Evolutionary conservation across 2,113 vertebrate species (phyloP).

Genomic region (Tenebrosternarchus preto): DNA sequence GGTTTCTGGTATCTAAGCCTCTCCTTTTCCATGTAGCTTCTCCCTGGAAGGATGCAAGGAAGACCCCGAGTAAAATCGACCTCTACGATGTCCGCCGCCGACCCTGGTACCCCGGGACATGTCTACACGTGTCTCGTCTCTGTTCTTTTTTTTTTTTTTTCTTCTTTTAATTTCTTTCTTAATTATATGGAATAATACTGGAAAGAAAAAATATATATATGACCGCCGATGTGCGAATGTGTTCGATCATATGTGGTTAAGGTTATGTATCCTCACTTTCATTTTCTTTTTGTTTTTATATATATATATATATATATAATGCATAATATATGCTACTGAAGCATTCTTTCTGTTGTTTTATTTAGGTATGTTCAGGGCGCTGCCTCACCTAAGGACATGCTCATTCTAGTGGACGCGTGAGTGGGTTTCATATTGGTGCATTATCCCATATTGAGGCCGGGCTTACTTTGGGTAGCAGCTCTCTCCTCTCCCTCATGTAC

Average conservation of each 20-base stretch:
- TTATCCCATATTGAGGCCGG: slow-evolving; percentile 12
- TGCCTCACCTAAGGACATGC: slow-evolving; percentile 98
- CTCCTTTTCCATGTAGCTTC: slow-evolving; percentile 76
- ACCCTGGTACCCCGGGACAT: slow-evolving; percentile 83
- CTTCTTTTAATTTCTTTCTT: too few relatives aligned
- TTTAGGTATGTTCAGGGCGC: slow-evolving; percentile 97
- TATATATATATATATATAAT: neutral
- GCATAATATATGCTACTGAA: neutral
- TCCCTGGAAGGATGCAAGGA: slow-evolving; percentile 93
- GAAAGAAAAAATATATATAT: slow-evolving; percentile 9
- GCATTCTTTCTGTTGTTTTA: slow-evolving; percentile 32
- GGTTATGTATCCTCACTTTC: too few relatives aligned
- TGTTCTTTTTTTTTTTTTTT: neutral
- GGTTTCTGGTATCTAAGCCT: neutral
- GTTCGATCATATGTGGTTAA: too few relatives aligned
- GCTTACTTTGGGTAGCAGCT: neutral
- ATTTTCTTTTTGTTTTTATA: slow-evolving; percentile 17
- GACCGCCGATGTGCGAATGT: too few relatives aligned
- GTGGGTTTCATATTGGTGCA: slow-evolving; percentile 67
- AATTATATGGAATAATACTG: neutral
- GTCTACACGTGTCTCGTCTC: neutral
- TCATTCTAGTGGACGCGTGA: slow-evolving; percentile 98
- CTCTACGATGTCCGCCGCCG: slow-evolving; percentile 95
- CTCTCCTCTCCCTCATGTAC: neutral
- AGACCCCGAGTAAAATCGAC: slow-evolving; percentile 93